These are phyloP conservation scores for Spheniscus humboldti DNA, from an alignment of 2,797 vertebrate genomes.

Conservation along the genomic window DNA sequence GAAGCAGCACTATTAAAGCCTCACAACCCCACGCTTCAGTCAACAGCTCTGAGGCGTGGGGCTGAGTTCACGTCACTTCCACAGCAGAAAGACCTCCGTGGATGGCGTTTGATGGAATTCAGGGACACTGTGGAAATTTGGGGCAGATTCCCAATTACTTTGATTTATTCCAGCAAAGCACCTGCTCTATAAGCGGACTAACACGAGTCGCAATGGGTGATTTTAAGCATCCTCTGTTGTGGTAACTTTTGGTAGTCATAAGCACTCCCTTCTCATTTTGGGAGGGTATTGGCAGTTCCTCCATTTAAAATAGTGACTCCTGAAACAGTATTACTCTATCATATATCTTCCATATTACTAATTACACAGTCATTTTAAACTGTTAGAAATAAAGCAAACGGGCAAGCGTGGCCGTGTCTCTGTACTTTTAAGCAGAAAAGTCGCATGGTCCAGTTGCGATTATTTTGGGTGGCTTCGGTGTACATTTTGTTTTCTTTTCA, in stretches of 20 bases:
- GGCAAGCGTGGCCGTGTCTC: fast-evolving
- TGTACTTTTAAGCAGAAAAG: not conserved
- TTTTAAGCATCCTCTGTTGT: not conserved
- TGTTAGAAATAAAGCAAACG: not conserved
- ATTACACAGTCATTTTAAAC: not conserved
- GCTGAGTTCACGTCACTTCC: not conserved
- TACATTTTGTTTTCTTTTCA: not conserved
- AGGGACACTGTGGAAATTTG: not conserved
- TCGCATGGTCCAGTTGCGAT: not conserved
- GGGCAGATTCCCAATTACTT: not conserved
- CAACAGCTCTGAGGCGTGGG: not conserved
- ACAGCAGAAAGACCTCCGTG: not conserved
- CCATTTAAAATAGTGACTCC: not conserved
- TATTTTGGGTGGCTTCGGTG: not conserved
- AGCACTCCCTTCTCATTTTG: not conserved
- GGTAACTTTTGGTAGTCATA: not conserved
- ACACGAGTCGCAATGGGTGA: fast-evolving
- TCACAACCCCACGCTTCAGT: not conserved
- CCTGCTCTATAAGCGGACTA: not conserved
- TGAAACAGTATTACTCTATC: not conserved
- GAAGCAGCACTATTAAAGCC: not conserved
- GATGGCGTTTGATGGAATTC: fast-evolving
- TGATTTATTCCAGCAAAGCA: not conserved
- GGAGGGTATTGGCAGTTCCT: not conserved
- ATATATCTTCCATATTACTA: not conserved